These are phyloP conservation scores for Andricus grossulariae DNA, from an alignment of 1,140 invertebrate genomes.

Conservation along the genomic window DNA sequence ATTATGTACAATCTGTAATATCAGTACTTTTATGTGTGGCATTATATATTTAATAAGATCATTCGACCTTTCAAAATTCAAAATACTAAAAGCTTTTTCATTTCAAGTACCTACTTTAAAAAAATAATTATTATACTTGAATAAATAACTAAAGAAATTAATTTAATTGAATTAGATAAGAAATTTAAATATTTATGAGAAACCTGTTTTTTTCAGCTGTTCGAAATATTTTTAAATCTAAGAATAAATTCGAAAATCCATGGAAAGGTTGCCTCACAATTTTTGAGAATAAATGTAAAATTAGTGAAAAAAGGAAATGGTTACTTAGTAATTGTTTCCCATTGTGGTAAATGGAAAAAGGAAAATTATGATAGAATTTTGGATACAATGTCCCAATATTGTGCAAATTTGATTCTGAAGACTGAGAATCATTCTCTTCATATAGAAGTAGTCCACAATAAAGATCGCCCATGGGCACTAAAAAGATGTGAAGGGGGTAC, in stretches of 20 bases:
- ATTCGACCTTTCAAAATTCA: no score
- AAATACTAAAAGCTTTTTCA: no score
- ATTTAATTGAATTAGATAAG: no score
- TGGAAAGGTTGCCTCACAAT: background rate
- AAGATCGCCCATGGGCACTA: background rate
- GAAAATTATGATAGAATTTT: background rate
- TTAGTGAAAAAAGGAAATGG: background rate
- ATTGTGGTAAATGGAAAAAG: background rate
- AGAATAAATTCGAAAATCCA: background rate
- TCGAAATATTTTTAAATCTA: background rate
- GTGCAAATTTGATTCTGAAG: slow-evolving; percentile 38
- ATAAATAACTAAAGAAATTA: no score
- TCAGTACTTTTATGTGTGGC: no score
- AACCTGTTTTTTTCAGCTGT: background rate
- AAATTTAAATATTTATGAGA: background rate
- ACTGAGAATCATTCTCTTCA: slow-evolving; percentile 23
- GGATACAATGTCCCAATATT: slow-evolving; percentile 19
- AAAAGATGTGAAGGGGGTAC: background rate
- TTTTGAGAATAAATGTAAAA: slow-evolving; percentile 7
- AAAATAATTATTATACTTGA: no score
- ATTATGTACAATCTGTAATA: no score
- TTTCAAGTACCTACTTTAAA: no score
- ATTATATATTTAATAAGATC: no score
- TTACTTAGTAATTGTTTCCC: background rate
- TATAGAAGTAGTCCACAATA: background rate